phyloP scores from a whole-genome alignment of 2,797 vertebrate genomes.

The Mergus octosetaceus region DNA sequence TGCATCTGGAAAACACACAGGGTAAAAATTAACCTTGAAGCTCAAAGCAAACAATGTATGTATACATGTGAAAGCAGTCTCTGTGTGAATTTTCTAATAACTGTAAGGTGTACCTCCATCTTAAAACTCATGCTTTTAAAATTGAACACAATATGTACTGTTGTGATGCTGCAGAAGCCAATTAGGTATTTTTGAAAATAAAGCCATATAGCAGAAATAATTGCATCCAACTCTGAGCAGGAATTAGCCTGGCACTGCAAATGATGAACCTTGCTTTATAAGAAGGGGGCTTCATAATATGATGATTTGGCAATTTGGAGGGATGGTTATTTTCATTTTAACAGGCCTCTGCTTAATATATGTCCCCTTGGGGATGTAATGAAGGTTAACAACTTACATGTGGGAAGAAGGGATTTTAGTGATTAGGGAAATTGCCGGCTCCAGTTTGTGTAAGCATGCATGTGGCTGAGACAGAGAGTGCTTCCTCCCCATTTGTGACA shows the following conservation, averaged over 20 bases:
- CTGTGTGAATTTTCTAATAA: constrained; percentile 31
- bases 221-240: constrained; percentile 30
- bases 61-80: constrained; percentile 33
- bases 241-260: constrained; percentile 36
- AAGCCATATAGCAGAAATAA: constrained; percentile 44
- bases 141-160: neutral
- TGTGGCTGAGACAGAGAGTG: neutral
- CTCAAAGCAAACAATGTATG: constrained; percentile 18
- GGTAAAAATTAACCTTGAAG: constrained; percentile 70
- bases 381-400: constrained; percentile 69
- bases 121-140: neutral
- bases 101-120: neutral
- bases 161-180: neutral
- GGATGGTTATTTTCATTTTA: constrained; percentile 73
- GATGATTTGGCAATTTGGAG: constrained; percentile 61
- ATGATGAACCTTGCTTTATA: neutral
- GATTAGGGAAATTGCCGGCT: constrained; percentile 68
- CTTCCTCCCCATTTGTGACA: neutral
- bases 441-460: constrained; percentile 10
- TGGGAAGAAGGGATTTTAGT: constrained; percentile 63
- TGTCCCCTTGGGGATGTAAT: constrained; percentile 55
- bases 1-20: constrained; percentile 54
- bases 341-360: constrained; percentile 62
- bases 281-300: constrained; percentile 59
- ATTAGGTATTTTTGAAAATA: neutral